phyloP scores from a whole-genome alignment of 1,140 invertebrate genomes.

The Pogonus chalceus region DNA sequence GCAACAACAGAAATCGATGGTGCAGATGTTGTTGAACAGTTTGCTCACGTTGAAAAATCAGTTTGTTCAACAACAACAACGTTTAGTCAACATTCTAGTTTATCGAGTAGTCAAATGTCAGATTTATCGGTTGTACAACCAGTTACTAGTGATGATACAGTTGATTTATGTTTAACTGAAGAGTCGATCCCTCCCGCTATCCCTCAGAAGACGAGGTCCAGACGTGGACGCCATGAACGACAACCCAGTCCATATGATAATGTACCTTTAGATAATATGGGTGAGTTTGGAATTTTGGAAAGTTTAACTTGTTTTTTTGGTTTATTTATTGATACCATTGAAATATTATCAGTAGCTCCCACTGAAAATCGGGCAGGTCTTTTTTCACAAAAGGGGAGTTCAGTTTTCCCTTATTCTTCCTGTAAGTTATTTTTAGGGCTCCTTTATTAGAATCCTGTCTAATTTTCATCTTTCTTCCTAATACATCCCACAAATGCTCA shows the following conservation, averaged over 20 bases:
- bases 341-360: too few relatives aligned
- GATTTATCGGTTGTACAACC: background rate
- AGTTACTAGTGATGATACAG: background rate
- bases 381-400: too few relatives aligned
- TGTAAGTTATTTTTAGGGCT: too few relatives aligned
- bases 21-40: background rate
- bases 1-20: conserved; percentile 10
- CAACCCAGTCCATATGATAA: conserved; percentile 68
- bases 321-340: too few relatives aligned
- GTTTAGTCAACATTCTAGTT: conserved; percentile 1
- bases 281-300: too few relatives aligned
- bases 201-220: conserved; percentile 48
- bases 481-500: too few relatives aligned
- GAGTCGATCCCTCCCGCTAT: conserved; percentile 51
- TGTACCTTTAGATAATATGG: conserved; percentile 42
- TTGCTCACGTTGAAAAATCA: background rate
- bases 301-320: too few relatives aligned
- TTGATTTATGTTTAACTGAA: background rate
- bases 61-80: background rate
- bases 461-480: too few relatives aligned
- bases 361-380: too few relatives aligned
- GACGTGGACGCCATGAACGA: conserved; percentile 39
- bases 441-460: too few relatives aligned
- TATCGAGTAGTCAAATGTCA: background rate
- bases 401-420: too few relatives aligned